Conservation (phyloP, 2,113 vertebrate species). For the Laterallus jamaicensis region DNA sequence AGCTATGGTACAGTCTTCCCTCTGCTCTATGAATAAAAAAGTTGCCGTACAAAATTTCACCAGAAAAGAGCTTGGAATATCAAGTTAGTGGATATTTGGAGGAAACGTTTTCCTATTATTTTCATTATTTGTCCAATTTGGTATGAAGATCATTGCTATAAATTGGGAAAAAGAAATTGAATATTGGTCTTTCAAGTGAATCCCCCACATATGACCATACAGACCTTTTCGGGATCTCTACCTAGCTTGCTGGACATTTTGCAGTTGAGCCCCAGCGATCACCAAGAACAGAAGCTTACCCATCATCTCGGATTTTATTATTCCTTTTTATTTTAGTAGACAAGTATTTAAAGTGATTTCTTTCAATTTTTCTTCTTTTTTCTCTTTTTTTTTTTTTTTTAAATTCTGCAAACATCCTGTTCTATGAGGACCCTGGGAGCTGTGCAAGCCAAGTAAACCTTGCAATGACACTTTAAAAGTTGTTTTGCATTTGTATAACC, state of each 20-base stretch:
- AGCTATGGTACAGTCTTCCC: neutral
- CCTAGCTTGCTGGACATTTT: neutral
- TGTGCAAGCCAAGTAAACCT: neutral
- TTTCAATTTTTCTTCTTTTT: accelerated
- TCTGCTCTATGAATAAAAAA: neutral
- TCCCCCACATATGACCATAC: neutral
- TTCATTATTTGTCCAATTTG: neutral
- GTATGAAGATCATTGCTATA: neutral
- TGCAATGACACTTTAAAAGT: neutral
- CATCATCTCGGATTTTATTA: neutral
- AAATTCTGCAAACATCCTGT: neutral
- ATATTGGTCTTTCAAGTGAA: neutral
- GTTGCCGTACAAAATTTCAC: accelerated
- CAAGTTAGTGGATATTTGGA: neutral
- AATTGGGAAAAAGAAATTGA: neutral
- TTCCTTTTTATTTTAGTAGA: neutral
- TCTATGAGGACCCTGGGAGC: neutral
- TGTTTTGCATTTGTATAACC: neutral
- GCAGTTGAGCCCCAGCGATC: neutral
- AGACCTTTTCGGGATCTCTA: neutral
- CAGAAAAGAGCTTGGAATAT: neutral
- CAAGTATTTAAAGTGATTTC: neutral
- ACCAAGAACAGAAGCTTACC: neutral
- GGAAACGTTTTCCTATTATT: neutral
- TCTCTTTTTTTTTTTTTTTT: neutral